phyloP scores from a whole-genome alignment of 23 tunicate species.

The Phallusia fumigata region DNA sequence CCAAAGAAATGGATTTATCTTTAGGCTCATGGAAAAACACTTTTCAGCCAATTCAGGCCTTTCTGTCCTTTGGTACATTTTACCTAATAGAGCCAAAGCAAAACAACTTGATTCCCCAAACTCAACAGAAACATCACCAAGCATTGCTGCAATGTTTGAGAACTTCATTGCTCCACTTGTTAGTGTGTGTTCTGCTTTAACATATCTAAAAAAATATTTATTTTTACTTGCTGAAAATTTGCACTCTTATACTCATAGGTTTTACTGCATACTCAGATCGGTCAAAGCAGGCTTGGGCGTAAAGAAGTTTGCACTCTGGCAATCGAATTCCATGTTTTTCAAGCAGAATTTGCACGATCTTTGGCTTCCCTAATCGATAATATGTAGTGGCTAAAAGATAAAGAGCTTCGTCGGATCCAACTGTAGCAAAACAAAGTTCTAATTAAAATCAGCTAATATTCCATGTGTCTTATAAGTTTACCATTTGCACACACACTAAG shows the following conservation, averaged over 20 bases:
- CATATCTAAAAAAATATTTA: slow-evolving; percentile 38
- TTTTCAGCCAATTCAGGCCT: slow-evolving; percentile 69
- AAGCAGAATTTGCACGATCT: slow-evolving; percentile 52
- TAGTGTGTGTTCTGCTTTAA: slow-evolving; percentile 63
- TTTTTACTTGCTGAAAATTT: too few species aligned
- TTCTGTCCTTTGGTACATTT: slow-evolving; percentile 70
- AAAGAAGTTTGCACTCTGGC: slow-evolving; percentile 76
- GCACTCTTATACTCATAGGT: too few species aligned
- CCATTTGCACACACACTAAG: neutral
- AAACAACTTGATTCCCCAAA: slow-evolving; percentile 85
- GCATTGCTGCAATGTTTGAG: slow-evolving; percentile 9
- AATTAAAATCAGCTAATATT: neutral
- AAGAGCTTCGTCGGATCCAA: slow-evolving; percentile 63
- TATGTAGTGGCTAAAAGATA: slow-evolving; percentile 79
- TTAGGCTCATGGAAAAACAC: slow-evolving; percentile 61
- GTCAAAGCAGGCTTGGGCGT: slow-evolving; percentile 83
- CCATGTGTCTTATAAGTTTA: neutral
- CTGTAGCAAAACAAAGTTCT: neutral
- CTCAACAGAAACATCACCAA: slow-evolving; percentile 55
- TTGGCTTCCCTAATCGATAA: slow-evolving; percentile 75
- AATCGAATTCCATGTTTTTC: slow-evolving; percentile 61
- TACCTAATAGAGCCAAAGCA: slow-evolving; percentile 77
- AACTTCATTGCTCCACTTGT: slow-evolving; percentile 36
- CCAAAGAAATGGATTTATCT: slow-evolving; percentile 89
- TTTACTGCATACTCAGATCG: slow-evolving; percentile 45